Evolutionary conservation across 2,888 invertebrate genomes (phyloP).

Genomic region (Polietes domitor): DNA sequence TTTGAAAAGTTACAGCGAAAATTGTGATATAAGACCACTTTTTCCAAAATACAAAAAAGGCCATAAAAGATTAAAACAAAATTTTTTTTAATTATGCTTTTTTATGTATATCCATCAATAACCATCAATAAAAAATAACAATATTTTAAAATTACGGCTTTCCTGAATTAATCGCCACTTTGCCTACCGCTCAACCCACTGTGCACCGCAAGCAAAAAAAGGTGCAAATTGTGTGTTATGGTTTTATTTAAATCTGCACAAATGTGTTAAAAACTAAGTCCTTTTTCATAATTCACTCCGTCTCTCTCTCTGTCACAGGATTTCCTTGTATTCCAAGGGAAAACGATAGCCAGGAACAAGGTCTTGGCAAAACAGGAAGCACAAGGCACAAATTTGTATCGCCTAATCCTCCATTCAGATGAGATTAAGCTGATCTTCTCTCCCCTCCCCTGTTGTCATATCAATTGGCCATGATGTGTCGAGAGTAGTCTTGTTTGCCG

Average conservation of each 20-base stretch:
- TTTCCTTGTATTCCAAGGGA: slow-evolving; percentile 9
- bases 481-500: background rate
- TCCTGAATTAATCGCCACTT: too few species aligned
- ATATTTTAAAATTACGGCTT: too few species aligned
- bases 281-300: background rate
- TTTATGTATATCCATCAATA: too few species aligned
- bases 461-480: slow-evolving; percentile 41
- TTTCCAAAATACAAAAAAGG: too few species aligned
- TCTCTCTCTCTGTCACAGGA: slow-evolving; percentile 1
- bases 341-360: background rate
- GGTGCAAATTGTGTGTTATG: slow-evolving; percentile 63
- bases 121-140: too few species aligned
- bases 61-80: too few species aligned
- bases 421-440: slow-evolving; percentile 68
- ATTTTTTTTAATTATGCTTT: too few species aligned
- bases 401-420: slow-evolving; percentile 67
- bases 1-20: too few species aligned
- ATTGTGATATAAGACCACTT: too few species aligned
- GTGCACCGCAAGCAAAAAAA: too few species aligned
- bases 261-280: slow-evolving; percentile 27
- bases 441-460: slow-evolving; percentile 26
- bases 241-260: slow-evolving; percentile 63
- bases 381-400: slow-evolving; percentile 55
- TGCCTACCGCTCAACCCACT: too few species aligned
- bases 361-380: slow-evolving; percentile 57